Evolutionary conservation across 2,113 vertebrate species (phyloP), one percentile per base, ranked within the genome.

Genomic region (Plestiodon gilberti): DNA sequence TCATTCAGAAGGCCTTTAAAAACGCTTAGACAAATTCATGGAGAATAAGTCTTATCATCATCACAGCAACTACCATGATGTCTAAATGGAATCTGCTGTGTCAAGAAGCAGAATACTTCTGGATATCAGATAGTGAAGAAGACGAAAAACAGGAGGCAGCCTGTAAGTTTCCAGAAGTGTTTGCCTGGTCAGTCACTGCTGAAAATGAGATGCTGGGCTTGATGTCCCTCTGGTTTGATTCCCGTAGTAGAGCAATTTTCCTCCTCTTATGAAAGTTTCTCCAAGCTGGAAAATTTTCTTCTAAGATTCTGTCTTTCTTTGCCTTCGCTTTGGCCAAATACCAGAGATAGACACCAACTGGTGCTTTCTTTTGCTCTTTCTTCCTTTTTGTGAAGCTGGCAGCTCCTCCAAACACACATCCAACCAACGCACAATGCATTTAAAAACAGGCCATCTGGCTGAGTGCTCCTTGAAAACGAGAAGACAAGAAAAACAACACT

Each of bases 401-500:
- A 95, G 93, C 94, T 93, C 91, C 94, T 95, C 92, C 91, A 95
- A 95, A 89, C 94, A 95, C 95, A 94, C 91, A 95, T 95, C 94
- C 95, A 95, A 94, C 94, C 95, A 95, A 95, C 95, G 95, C 95
- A 94, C 93, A 94, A 94, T 90, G 93, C 95, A 92, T 95, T 95
- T 91, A 43, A 95, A 94, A 94, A 94, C 94, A 94, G 93, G 90
- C 95, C 95, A 95, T 95, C 95, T 95, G 95, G 94, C 94, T 94
- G 90, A 93, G 90, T 92, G 83, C 94, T 95, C 92, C 94, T 95
- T 95, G 93, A 92, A 94, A 94, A 95, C 86, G 90, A 93, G 95
- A 92, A 93, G 95, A 94, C 89, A 94, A 95, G 93, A 95, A 95
- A 95, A 95, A 95, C 95, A 95, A 95, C 92, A 91, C 92, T 94